Evolutionary conservation across 2,888 invertebrate species (phyloP).

Genomic region (Apoda limacodes): DNA sequence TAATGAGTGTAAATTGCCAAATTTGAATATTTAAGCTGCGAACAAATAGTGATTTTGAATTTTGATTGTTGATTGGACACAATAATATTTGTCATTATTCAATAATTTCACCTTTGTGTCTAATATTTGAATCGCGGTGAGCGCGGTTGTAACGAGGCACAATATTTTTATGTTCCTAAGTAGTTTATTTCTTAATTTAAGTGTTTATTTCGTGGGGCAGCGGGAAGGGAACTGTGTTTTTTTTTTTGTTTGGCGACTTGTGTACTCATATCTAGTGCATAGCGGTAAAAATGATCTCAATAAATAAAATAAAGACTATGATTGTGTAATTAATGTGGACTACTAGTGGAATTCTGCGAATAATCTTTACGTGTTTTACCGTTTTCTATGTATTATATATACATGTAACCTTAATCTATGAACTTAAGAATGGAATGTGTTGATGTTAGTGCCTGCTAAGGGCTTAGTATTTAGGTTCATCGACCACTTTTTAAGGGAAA

Average conservation of each 20-base stretch:
- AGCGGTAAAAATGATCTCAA: slow-evolving; percentile 65
- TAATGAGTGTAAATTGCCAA: no score
- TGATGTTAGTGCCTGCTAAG: slow-evolving; percentile 63
- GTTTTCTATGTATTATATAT: slow-evolving; percentile 64
- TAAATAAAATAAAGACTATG: slow-evolving; percentile 58
- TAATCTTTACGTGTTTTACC: slow-evolving; percentile 49
- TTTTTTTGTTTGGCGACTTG: no score
- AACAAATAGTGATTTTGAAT: no score
- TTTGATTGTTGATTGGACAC: no score
- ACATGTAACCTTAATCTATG: slow-evolving; percentile 38
- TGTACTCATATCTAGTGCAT: slow-evolving; percentile 37
- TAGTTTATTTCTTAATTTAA: slow-evolving; percentile 14
- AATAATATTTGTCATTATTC: no score
- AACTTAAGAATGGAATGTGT: slow-evolving; percentile 37
- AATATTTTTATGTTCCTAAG: slow-evolving; percentile 28
- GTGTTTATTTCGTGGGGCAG: slow-evolving; percentile 20
- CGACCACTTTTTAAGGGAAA: slow-evolving; percentile 48
- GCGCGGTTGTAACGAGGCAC: no score
- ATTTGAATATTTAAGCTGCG: no score
- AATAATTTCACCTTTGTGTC: no score
- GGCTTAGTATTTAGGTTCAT: slow-evolving; percentile 44
- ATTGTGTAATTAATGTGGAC: slow-evolving; percentile 45
- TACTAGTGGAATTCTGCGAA: slow-evolving; percentile 65
- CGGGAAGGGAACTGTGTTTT: no score
- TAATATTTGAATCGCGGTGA: no score